Evolutionary conservation across 2,113 vertebrate genomes (phyloP), one percentile per base, ranked within the genome.

Genomic region (Athene cunicularia): DNA sequence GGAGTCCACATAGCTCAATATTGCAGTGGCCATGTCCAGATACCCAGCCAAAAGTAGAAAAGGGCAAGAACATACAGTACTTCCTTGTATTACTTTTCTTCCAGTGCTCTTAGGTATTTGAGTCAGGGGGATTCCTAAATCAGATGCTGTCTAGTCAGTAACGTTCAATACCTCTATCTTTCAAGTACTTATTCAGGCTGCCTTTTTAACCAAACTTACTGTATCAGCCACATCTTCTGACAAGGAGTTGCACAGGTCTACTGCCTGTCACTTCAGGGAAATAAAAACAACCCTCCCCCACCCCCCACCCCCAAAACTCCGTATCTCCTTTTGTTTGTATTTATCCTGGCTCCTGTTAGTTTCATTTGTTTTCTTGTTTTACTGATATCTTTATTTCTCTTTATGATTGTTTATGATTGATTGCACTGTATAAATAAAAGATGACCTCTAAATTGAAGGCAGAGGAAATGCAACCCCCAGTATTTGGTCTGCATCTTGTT

Each of bases 251-350:
- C 21, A 59, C 35, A 73, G 24, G 80, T 47, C 4, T 62, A 18
- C 14, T 74, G 55, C 26, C n/a, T 75, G 28, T 68, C 52, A 28
- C 18, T 87, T 88, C 33, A 68, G 32, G 33, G 30, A 89, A 70
- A 55, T n/a, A 55, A 39, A 12, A 15, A 5, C 7, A 7, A 37
- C 37, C 37, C 23, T 9, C 27, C 11, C 10, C 15, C 27, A 11
- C 2, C 5, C 41, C 23, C 6, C 28, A 27, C 0, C 39, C 39
- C 39, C 39, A 18, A 74, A 52, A 72, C 53, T 5, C 0, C 1
- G 1, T 30, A 53, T 16, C 22, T 68, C 12, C 41, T 81, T 77
- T 43, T 72, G 47, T 56, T 71, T 32, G 13, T 50, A 16, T 67
- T 87, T 19, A 72, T 85, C 35, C 53, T 72, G 58, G 45, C 8